A percentile compares a stretch with the other conserved stretches of the same genome.
Conservation (phyloP, 1,140 invertebrate species). For the Drosophila athabasca region DNA sequence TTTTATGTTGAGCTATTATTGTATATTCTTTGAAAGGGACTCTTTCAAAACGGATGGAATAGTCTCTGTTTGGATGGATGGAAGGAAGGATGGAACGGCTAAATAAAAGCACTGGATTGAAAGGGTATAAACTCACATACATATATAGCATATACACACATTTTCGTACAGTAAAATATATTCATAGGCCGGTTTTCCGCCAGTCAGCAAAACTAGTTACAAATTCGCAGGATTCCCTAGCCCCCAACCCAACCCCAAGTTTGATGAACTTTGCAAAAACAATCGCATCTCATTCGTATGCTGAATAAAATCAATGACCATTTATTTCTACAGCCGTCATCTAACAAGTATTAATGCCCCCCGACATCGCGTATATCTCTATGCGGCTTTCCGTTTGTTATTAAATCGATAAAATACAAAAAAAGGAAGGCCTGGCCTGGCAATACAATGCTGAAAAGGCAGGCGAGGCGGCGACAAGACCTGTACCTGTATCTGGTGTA, state of each 20-base stretch:
- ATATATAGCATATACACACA: no score
- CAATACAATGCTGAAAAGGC: conserved; percentile 33
- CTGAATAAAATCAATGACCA: conserved; percentile 34
- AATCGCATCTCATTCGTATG: conserved; percentile 7
- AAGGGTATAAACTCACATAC: no score
- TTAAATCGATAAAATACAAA: conserved; percentile 49
- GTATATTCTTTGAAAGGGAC: no score
- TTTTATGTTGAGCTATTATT: no score
- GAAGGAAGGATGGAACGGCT: no score
- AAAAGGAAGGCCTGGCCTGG: conserved; percentile 13
- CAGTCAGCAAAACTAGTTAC: no score
- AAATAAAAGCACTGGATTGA: no score
- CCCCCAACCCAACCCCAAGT: neutral
- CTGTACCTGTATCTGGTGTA: conserved; percentile 7
- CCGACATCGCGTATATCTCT: conserved; percentile 1
- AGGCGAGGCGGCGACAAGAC: conserved; percentile 41
- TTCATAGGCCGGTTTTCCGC: no score
- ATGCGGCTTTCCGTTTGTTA: conserved; percentile 28
- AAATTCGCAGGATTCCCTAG: conserved; percentile 7
- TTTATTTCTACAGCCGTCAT: no score
- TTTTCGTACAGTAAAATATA: no score
- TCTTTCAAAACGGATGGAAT: no score
- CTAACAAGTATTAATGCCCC: conserved; percentile 1
- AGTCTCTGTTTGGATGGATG: no score
- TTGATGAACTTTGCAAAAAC: conserved; percentile 26